These are phyloP conservation scores for Drosophila dives DNA, from an alignment of 2,888 invertebrate genomes.

Conservation along the genomic window DNA sequence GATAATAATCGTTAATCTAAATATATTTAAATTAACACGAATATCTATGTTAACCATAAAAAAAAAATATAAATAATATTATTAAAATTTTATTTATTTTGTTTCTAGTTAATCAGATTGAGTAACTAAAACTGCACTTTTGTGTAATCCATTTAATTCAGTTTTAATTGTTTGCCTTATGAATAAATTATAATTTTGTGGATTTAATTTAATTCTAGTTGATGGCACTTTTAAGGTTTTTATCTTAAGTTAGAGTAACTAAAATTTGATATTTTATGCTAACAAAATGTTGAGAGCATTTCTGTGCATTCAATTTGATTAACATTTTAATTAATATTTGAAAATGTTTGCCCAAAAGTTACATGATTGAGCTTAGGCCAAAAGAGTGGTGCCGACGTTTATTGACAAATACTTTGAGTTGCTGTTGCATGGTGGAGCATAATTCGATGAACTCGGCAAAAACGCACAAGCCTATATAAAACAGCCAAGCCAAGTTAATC, in stretches of 20 bases:
- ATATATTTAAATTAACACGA: not conserved
- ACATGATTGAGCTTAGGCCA: slow-evolving; percentile 21
- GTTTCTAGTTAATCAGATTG: too few relatives aligned
- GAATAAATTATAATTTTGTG: too few relatives aligned
- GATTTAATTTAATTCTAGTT: not conserved
- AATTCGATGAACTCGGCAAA: slow-evolving; percentile 1
- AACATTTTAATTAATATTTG: slow-evolving; percentile 3
- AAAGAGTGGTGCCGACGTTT: slow-evolving; percentile 38
- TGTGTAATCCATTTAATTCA: not conserved
- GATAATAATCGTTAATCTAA: slow-evolving; percentile 18
- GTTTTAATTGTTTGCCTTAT: not conserved
- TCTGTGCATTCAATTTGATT: not conserved
- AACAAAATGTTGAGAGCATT: not conserved
- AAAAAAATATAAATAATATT: too few relatives aligned
- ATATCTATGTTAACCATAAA: not conserved
- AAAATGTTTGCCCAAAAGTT: slow-evolving; percentile 14
- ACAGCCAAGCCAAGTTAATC: slow-evolving; percentile 44
- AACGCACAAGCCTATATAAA: slow-evolving; percentile 15
- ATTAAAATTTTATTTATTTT: too few relatives aligned
- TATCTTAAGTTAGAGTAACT: not conserved
- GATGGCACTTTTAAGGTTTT: not conserved
- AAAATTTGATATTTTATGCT: not conserved
- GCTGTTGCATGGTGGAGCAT: slow-evolving; percentile 13
- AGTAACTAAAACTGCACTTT: not conserved
- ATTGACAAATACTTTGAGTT: slow-evolving; percentile 42